These are phyloP conservation scores for Pristionchus japonicus DNA, from an alignment of 2,888 invertebrate genomes.

Conservation along the genomic window DNA sequence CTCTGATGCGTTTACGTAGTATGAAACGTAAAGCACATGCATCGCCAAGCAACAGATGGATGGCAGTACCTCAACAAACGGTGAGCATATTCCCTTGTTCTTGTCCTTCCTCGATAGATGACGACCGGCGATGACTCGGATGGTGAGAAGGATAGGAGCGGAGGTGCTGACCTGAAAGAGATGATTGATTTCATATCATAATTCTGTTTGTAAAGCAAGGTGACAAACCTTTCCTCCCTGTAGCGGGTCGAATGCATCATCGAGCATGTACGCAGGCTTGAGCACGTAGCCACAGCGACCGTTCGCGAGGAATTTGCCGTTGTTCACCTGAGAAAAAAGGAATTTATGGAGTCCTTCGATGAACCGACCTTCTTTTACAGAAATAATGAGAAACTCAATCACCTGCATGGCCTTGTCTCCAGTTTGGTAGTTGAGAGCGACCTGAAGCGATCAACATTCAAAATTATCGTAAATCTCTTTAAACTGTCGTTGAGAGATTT, in stretches of 20 bases:
- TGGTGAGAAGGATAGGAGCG: constrained; percentile 63
- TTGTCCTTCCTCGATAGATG: constrained; percentile 85
- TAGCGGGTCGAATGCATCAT: constrained; percentile 83
- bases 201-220: not conserved
- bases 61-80: constrained; percentile 64
- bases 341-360: not conserved
- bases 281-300: constrained; percentile 92
- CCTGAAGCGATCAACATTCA: constrained; percentile 47
- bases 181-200: not conserved
- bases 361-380: no score
- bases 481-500: no score
- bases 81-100: constrained; percentile 76
- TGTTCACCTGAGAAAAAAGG: not conserved
- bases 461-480: not conserved
- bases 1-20: no score
- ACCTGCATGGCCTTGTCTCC: constrained; percentile 92
- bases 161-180: constrained; percentile 72
- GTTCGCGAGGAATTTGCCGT: constrained; percentile 90
- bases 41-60: no score
- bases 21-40: no score
- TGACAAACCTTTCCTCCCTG: constrained; percentile 77
- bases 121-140: constrained; percentile 86
- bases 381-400: not conserved
- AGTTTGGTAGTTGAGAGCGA: constrained; percentile 97
- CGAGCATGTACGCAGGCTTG: constrained; percentile 90